Evolutionary conservation across 2,797 vertebrate genomes (phyloP), one percentile per base, ranked within the genome.

Genomic region (Megalops cyprinoides): DNA sequence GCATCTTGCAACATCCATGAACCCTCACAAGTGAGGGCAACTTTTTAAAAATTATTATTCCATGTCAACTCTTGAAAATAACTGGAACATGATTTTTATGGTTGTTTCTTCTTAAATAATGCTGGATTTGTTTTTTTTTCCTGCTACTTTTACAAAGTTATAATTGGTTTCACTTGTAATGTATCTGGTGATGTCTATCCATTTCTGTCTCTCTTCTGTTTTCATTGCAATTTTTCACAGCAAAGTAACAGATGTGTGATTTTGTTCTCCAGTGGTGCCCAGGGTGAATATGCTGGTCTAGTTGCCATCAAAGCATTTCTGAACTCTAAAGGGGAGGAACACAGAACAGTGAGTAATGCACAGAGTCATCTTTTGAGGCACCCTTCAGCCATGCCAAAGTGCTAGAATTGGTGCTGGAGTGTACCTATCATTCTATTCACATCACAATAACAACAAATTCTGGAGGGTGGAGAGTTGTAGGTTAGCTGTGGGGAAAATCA

Each of bases 271-370:
- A 99, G 98, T 25, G 98, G 98, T 69, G 98, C 98, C 82, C 98
- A 99, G 90, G 98, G 98, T 76, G 98, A 99, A 87, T 99, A 99
- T 0, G 91, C 98, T 0, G 98, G 98, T 60, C 25, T 25, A 28
- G 56, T 25, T 60, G 56, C 56, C 31, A 28, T 60, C 89, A 98
- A 97, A 88, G 56, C 56, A 60, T 10, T 9, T 60, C 56, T 28
- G 18, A 97, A 96, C 86, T 96, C 95, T 84, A 98, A 94, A 94
- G 98, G 98, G 90, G 95, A 25, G 25, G 25, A 60, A 56, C 12
- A 56, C 6, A 56, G 28, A 15, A 31, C 14, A 31, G 34, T 3
- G 10, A 34, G 60, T 65, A 65, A 28, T 15, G 60, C 9, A 14
- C 25, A 34, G 28, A 31, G 9, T 2, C 60, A 14, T 34, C 4